A percentile compares a stretch with the other conserved stretches of the same genome.
phyloP scores from a whole-genome alignment of 2,113 vertebrate genomes.

The Daubentonia madagascariensis region DNA sequence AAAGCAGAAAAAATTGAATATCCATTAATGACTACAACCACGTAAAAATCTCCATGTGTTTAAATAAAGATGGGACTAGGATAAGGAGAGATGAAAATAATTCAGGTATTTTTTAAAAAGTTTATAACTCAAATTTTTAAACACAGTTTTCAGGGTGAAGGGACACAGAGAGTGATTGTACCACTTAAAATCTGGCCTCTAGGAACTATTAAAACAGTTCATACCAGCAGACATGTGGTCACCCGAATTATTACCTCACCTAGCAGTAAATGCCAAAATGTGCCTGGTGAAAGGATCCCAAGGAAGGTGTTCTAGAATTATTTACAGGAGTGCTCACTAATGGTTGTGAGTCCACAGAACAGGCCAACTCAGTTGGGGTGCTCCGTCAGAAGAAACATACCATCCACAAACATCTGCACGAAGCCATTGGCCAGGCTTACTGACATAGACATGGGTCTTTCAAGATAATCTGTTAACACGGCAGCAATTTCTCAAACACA shows the following conservation, averaged over 20 bases:
- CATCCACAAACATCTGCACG: neutral
- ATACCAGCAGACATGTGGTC: neutral
- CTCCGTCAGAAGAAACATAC: neutral
- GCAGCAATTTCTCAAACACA: neutral
- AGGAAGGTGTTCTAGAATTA: neutral
- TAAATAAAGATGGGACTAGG: neutral
- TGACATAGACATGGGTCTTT: neutral
- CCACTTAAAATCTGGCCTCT: neutral
- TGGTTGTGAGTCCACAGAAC: rapidly evolving
- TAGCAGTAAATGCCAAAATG: neutral
- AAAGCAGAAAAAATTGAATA: neutral
- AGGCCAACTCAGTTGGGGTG: rapidly evolving
- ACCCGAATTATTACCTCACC: neutral
- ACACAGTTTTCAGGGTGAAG: neutral
- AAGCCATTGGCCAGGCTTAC: neutral
- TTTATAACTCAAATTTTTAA: conserved; percentile 7
- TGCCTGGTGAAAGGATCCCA: neutral
- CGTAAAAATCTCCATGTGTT: neutral
- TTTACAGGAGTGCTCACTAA: neutral
- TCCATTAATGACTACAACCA: neutral
- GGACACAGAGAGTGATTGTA: neutral
- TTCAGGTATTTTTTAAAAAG: neutral
- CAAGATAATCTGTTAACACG: neutral
- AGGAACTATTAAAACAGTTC: neutral
- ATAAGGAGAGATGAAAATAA: neutral